Conservation (phyloP, 2,888 invertebrate species). For the Melolontha melolontha region DNA sequence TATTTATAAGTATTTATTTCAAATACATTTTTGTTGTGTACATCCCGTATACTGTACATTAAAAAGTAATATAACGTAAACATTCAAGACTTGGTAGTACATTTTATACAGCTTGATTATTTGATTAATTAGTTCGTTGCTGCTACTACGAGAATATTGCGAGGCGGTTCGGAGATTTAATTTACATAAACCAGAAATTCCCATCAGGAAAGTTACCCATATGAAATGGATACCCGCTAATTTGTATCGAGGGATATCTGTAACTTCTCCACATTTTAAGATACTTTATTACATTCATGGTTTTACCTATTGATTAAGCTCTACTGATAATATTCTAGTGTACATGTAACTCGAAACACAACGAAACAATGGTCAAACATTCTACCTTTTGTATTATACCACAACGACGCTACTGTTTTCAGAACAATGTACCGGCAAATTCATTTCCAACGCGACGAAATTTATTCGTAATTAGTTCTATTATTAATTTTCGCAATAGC, state of each 20-base stretch:
- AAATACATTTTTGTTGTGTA: too few species aligned
- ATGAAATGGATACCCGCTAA: conserved; percentile 22
- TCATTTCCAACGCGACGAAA: conserved; percentile 1
- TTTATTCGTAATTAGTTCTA: conserved; percentile 14
- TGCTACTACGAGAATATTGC: neutral
- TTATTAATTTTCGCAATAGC: conserved; percentile 13
- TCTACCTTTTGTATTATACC: too few species aligned
- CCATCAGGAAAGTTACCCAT: conserved; percentile 12
- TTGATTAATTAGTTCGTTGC: too few species aligned
- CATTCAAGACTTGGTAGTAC: too few species aligned
- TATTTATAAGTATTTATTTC: too few species aligned
- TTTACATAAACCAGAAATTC: conserved; percentile 26
- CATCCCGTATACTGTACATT: too few species aligned
- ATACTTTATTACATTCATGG: conserved; percentile 27
- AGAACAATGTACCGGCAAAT: neutral
- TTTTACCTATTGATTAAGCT: conserved; percentile 25
- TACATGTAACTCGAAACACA: too few species aligned
- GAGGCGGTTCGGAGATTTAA: conserved; percentile 10
- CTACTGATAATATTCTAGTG: neutral
- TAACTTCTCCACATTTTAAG: conserved; percentile 13
- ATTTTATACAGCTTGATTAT: too few species aligned
- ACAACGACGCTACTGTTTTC: too few species aligned
- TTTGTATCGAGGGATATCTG: conserved; percentile 28
- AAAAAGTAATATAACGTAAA: too few species aligned
- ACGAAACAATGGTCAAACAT: too few species aligned